phyloP scores from a whole-genome alignment of 2,113 vertebrate genomes.

The Ariopsis seemanni region DNA sequence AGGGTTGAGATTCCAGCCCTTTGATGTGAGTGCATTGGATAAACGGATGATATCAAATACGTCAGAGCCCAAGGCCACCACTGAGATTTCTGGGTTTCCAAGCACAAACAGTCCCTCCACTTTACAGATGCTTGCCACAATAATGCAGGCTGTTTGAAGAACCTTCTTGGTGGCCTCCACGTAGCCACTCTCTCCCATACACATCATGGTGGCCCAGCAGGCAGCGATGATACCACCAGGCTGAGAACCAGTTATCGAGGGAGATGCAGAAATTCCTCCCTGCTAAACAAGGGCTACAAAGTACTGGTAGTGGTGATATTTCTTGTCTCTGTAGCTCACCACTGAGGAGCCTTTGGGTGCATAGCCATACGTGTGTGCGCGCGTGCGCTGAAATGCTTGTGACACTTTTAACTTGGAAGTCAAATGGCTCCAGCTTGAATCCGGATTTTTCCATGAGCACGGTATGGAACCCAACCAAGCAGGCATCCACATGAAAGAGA shows the following conservation, averaged over 20 bases:
- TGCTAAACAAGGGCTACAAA: slow-evolving; percentile 92
- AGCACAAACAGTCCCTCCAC: slow-evolving; percentile 87
- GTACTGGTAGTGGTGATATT: slow-evolving; percentile 90
- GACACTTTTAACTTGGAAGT: slow-evolving; percentile 91
- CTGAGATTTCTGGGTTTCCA: slow-evolving; percentile 90
- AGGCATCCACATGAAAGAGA: slow-evolving; percentile 93
- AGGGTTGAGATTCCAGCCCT: slow-evolving; percentile 91
- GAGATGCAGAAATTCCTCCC: slow-evolving; percentile 96
- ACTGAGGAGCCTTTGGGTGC: slow-evolving; percentile 97
- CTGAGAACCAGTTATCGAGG: slow-evolving; percentile 87
- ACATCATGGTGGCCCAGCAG: slow-evolving; percentile 94
- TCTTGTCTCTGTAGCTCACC: slow-evolving; percentile 86
- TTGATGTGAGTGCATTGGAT: slow-evolving; percentile 83
- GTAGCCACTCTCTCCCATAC: slow-evolving; percentile 88
- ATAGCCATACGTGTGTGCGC: slow-evolving; percentile 98
- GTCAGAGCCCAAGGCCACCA: slow-evolving; percentile 86
- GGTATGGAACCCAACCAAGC: slow-evolving; percentile 94
- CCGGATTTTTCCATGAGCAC: slow-evolving; percentile 94
- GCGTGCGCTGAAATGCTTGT: slow-evolving; percentile 98
- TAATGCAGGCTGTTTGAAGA: slow-evolving; percentile 80
- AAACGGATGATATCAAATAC: slow-evolving; percentile 93
- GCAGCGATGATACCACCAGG: slow-evolving; percentile 95
- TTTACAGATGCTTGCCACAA: slow-evolving; percentile 82
- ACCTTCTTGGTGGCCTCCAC: slow-evolving; percentile 90
- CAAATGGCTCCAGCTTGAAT: slow-evolving; percentile 81